These are phyloP conservation scores for Poecile atricapillus DNA, from an alignment of 2,113 vertebrate genomes.

Conservation along the genomic window DNA sequence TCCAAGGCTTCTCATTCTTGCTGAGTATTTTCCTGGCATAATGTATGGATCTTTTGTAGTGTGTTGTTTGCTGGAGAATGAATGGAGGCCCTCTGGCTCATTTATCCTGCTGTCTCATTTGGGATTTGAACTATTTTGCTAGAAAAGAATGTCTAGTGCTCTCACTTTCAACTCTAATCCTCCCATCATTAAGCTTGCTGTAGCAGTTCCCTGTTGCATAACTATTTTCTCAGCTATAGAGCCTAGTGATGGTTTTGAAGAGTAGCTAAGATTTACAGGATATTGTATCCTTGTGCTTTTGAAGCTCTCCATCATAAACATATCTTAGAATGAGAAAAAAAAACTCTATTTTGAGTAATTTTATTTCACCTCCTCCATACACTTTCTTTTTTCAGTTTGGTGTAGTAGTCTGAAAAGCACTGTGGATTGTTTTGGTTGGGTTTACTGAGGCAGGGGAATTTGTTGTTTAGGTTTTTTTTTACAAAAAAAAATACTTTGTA, in stretches of 20 bases:
- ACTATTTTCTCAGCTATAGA: not conserved
- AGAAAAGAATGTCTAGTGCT: constrained; percentile 7
- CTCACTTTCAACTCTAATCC: constrained; percentile 12
- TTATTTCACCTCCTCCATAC: not conserved
- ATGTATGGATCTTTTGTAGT: constrained; percentile 51
- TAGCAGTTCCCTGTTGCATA: not conserved
- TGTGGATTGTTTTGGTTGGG: not conserved
- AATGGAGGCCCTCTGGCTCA: constrained; percentile 11
- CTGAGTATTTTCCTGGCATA: not conserved
- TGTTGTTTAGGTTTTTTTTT: not conserved
- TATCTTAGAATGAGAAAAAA: not conserved
- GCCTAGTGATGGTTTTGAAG: not conserved
- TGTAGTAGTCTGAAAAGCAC: not conserved
- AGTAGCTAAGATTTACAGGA: not conserved
- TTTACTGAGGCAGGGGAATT: rapidly evolving
- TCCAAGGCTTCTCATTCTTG: constrained; percentile 43
- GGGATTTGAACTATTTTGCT: not conserved
- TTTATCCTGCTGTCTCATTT: constrained; percentile 23
- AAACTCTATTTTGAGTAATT: not conserved
- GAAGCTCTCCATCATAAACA: not conserved
- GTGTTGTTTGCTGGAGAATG: not conserved
- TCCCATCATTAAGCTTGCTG: not conserved
- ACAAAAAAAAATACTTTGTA: not conserved
- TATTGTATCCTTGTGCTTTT: not conserved
- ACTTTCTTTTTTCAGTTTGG: not conserved